Percentiles rank a stretch among this genome's conserved stretches.
These are phyloP conservation scores for Vultur gryphus DNA, from an alignment of 2,797 vertebrate species.

Conservation along the genomic window DNA sequence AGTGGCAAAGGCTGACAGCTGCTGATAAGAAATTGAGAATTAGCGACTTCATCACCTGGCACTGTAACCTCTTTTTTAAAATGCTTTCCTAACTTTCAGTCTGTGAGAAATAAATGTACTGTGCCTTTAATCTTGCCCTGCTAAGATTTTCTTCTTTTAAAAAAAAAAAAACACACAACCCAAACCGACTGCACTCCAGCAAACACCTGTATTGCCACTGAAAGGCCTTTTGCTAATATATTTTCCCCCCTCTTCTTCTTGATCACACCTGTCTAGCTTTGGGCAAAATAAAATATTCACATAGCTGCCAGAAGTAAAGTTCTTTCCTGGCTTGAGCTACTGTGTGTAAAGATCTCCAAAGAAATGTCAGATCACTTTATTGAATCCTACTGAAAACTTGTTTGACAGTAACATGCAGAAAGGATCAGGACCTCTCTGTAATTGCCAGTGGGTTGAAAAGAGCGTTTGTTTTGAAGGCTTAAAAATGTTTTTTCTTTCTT, in stretches of 20 bases:
- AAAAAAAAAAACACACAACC: neutral
- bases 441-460: slow-evolving; percentile 62
- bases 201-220: slow-evolving; percentile 70
- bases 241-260: slow-evolving; percentile 12
- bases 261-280: slow-evolving; percentile 70
- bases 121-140: slow-evolving; percentile 42
- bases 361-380: slow-evolving; percentile 68
- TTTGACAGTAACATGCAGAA: slow-evolving; percentile 59
- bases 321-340: slow-evolving; percentile 61
- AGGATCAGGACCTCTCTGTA: slow-evolving; percentile 61
- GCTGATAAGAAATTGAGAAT: neutral
- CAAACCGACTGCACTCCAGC: neutral
- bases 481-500: neutral
- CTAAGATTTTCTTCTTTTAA: neutral
- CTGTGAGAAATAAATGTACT: neutral
- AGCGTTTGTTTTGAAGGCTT: slow-evolving; percentile 24
- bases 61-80: neutral
- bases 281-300: slow-evolving; percentile 62
- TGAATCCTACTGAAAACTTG: slow-evolving; percentile 71
- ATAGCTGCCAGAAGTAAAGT: slow-evolving; percentile 48
- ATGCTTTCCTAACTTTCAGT: neutral
- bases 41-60: neutral
- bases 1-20: neutral
- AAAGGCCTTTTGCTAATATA: slow-evolving; percentile 59
- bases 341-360: slow-evolving; percentile 61